Evolutionary conservation across 2,888 invertebrate species (phyloP), one percentile per base, ranked within the genome.

Genomic region (Dorcus hopei): DNA sequence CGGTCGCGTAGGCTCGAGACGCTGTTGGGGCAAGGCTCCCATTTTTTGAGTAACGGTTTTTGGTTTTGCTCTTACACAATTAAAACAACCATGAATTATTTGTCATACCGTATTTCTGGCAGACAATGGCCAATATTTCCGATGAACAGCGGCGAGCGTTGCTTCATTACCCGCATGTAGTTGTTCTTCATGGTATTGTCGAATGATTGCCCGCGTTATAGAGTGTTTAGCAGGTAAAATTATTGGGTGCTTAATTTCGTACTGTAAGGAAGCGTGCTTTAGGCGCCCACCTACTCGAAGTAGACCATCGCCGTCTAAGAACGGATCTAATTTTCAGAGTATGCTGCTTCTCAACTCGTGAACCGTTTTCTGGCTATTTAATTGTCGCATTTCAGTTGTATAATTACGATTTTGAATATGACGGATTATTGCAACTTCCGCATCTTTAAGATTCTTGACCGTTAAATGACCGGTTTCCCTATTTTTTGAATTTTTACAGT

Each of bases 71-170:
- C 16, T 58, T 38, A 58, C 57, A 40, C 60, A 60, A 4, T n/a
- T 40, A 9, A 60, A 38, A 38, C 60, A 60, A 11, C 38, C 16
- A 19, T 41, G 9, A 26, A 58, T 26, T 9, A 41, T 47, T 9
- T 26, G 19, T 42, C 49, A 45, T 41, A 47, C 38, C n/a, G 41
- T 9, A 48, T 51, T 52, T 55, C 39, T 58, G 9, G 48, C 52
- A 40, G 41, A 47, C 19, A 61, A 26, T n/a, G 55, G 58, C 58
- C 58, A 61, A 51, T 33, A 61, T 48, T 49, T 54, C 16, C 50
- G 11, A 4, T 52, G n/a, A 7, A 55, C 19, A 19, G 19, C 19
- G 19, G 19, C 26, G 19, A 57, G 33, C 9, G 52, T 40, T 9
- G 33, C 26, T 9, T 45, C 9, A 9, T 23, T 23, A 11, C 49